Evolutionary conservation across 2,888 invertebrate genomes (phyloP), one percentile per base, ranked within the genome.

Genomic region (Ectemnius cavifrons): DNA sequence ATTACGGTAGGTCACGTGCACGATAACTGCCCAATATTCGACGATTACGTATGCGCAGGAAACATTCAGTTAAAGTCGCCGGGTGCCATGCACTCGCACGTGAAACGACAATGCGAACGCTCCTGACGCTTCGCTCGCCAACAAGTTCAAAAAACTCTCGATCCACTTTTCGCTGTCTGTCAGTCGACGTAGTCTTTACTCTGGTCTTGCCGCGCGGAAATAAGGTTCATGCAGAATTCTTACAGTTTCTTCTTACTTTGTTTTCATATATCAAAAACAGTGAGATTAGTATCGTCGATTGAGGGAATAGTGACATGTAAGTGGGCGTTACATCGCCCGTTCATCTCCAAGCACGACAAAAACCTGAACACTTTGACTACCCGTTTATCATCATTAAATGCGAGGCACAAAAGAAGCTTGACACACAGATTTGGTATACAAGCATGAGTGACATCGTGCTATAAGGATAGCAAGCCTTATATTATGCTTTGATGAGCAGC

Each of bases 1-100:
- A 85, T 87, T 86, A 87, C 79, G 81, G 82, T 81, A 85, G 87
- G 87, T 87, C 88, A 88, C 88, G 88, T 88, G 88, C 80, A 79
- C 81, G 83, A 85, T 84, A 81, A 79, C 83, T 75, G 80, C 78
- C 83, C 87, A 85, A 87, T 87, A 86, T 85, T 87, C 80, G 73
- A 49, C 75, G 80, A 86, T 85, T 81, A 85, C 82, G 80, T 83
- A 82, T 80, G 83, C 83, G 85, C 80, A 78, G 77, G 81, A 77
- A 79, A 71, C 82, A 68, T 73, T 79, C 68, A 64, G 70, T 77
- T 67, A 73, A 73, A 67, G 77, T 73, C 65, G 63, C 66, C 63
- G 71, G 57, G 61, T 71, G 45, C 23, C 52, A 57, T 57, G 46
- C 61, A 52, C 46, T 59, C 20, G 46, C 65, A 49, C 63, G 57